Evolutionary conservation across 92 coral and sea anemone genomes (phyloP).

Genomic region (Actinernus sp.): DNA sequence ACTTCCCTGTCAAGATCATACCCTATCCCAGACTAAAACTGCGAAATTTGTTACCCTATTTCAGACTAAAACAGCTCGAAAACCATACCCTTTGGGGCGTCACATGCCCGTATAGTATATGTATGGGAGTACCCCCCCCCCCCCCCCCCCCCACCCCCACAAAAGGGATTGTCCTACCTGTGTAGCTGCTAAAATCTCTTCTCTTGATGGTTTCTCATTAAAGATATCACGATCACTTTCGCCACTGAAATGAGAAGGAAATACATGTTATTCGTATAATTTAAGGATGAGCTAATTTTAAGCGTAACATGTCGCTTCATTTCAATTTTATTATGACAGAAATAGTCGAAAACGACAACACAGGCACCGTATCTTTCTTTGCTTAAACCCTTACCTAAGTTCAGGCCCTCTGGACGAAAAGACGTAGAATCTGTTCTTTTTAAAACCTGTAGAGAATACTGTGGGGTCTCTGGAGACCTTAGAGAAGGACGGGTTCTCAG

Average conservation of each 20-base stretch:
- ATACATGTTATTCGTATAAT: not conserved
- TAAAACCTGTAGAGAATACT: conserved; percentile 90
- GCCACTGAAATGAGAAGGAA: conserved; percentile 48
- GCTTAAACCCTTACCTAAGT: conserved; percentile 82
- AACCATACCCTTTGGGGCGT: no score
- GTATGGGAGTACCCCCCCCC: no score
- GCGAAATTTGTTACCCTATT: no score
- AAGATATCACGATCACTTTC: conserved; percentile 97
- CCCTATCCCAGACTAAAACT: no score
- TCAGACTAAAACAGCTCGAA: no score
- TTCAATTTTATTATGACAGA: not conserved
- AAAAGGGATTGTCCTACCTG: no score
- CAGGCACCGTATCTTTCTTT: no score
- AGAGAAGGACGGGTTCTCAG: conserved; percentile 89
- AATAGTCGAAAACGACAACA: no score
- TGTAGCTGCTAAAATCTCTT: conserved; percentile 94
- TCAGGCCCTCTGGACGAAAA: conserved; percentile 95
- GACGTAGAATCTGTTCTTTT: conserved; percentile 93
- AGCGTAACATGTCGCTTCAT: not conserved
- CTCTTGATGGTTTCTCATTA: conserved; percentile 97
- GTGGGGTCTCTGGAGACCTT: conserved; percentile 86
- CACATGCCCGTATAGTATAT: no score
- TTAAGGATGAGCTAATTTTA: not conserved
- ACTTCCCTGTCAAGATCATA: no score
- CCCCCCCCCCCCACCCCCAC: no score